Evolutionary conservation across 2,797 vertebrate species (phyloP).

Genomic region (Rhinophrynus dorsalis): DNA sequence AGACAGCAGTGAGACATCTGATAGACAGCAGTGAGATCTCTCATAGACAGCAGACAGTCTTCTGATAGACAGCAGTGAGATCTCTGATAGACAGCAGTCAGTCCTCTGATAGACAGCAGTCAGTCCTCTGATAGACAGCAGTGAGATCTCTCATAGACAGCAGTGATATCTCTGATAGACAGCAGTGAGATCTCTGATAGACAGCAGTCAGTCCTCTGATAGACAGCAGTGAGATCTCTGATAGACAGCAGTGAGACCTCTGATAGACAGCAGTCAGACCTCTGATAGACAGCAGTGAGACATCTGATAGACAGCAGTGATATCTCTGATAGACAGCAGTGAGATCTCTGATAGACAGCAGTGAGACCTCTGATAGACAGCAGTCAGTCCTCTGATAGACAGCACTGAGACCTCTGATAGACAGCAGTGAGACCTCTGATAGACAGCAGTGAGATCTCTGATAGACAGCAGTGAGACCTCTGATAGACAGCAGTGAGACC

Average conservation of each 20-base stretch:
- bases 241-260: conserved; percentile 26
- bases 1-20: not conserved
- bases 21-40: not conserved
- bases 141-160: not conserved
- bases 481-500: conserved; percentile 5
- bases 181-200: too few relatives aligned
- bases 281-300: conserved; percentile 7
- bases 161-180: too few relatives aligned
- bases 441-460: conserved; percentile 17
- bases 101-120: too few relatives aligned
- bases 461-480: not conserved
- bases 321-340: conserved; percentile 6
- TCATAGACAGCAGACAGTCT: conserved; percentile 12
- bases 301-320: conserved; percentile 5
- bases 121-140: conserved; percentile 21
- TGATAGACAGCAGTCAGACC: conserved; percentile 17
- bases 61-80: too few relatives aligned
- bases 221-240: too few relatives aligned
- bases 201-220: too few relatives aligned
- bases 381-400: conserved; percentile 2
- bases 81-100: too few relatives aligned
- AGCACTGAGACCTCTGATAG: conserved; percentile 16
- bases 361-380: conserved; percentile 27
- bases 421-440: not conserved
- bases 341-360: conserved; percentile 7